A percentile compares a stretch with the other conserved stretches of the same genome.
phyloP scores from a whole-genome alignment of 2,113 vertebrate species.

The Melierax canorus region DNA sequence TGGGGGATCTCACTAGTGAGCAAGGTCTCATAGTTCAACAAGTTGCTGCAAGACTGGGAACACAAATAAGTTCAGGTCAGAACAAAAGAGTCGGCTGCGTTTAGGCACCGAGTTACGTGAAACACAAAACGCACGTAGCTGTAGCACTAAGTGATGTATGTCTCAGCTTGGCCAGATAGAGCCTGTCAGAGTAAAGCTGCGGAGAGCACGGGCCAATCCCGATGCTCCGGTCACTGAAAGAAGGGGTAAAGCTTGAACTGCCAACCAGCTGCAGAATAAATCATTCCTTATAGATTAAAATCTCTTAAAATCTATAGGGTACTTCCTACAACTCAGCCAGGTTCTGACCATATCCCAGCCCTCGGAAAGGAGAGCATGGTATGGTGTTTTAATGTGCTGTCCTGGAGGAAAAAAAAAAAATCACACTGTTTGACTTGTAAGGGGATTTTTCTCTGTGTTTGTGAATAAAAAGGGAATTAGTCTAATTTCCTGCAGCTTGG shows the following conservation, averaged over 20 bases:
- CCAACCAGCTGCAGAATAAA: not conserved
- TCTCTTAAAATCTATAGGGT: not conserved
- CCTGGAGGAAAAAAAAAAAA: no score
- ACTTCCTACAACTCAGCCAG: not conserved
- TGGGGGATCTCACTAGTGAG: fast-evolving
- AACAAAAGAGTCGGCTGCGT: fast-evolving
- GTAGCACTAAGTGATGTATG: fast-evolving
- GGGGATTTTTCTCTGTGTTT: not conserved
- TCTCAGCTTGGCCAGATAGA: fast-evolving
- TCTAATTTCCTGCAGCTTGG: not conserved
- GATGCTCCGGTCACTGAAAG: no score
- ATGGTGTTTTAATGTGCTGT: not conserved
- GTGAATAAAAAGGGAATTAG: not conserved
- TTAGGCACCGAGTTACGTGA: fast-evolving
- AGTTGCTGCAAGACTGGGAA: not conserved
- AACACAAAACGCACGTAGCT: fast-evolving
- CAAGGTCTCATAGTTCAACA: not conserved
- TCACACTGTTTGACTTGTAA: not conserved
- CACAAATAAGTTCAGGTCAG: fast-evolving
- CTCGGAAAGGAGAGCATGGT: no score
- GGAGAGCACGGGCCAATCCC: not conserved
- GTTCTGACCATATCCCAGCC: not conserved
- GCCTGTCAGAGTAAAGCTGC: not conserved
- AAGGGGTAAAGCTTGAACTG: not conserved
- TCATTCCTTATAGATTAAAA: not conserved